Base-by-base conservation (phyloP, 2,113 vertebrate species). In the Theropithecus gelada region DNA sequence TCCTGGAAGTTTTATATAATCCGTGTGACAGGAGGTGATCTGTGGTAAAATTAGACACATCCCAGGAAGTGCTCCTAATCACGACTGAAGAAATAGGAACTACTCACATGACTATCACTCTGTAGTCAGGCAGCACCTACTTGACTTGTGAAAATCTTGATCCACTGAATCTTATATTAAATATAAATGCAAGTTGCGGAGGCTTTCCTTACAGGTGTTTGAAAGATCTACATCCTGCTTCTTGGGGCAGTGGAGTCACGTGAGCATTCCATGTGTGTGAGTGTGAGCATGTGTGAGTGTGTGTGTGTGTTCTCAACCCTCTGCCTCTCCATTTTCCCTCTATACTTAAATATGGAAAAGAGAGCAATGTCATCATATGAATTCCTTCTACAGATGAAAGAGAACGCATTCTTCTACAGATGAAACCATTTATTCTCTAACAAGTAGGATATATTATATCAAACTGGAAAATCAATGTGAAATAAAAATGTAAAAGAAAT, bases 291-390 rank as follows among this genome's bases (percentile, higher is more conserved):
- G 52, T 22, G 64, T 45, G 40, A 48, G 40, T 8, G 4, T 9
- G 23, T 8, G 2, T 40, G 43, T 18, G 25, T 82, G 4, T 73
- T 17, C 17, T 82, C 22, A 52, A 5, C 18, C 35, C 43, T 70
- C 23, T 40, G n/a, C 30, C 52, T 82, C 64, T 43, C 16, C 43
- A 1, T 50, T 78, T 48, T 55, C 30, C 16, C 43, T 32, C 32
- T n/a, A 16, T 50, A 43, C 50, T 72, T 78, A 20, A 35, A 70
- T 40, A 35, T 10, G 25, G 4, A n/a, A 32, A 18, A 1, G n/a
- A 3, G 11, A 70, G 25, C 11, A 1, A 20, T 2, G 7, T 20
- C 2, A 3, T 16, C 83, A n/a, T 22, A 17, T 0, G 8, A 2
- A 8, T 52, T 20, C 38, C 38, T 38, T 38, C 35, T 66, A 30